Percentiles rank a stretch among this genome's conserved stretches.
These are phyloP conservation scores for Schizopygopsis pylzovi DNA, from an alignment of 2,797 vertebrate species.

Conservation along the genomic window DNA sequence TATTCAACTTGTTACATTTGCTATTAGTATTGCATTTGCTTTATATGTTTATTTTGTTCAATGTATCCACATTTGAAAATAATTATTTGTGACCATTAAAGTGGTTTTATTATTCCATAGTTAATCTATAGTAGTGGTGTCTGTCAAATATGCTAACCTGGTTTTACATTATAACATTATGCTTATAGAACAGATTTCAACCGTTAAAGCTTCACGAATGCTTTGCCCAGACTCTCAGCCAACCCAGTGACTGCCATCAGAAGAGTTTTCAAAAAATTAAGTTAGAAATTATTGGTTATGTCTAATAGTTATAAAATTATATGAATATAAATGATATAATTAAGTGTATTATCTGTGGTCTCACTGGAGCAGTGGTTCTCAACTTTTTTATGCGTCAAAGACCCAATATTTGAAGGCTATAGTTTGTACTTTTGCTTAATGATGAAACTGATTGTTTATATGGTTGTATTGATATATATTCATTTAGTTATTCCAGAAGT, in stretches of 20 bases:
- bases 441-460: not conserved
- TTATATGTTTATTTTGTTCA: not conserved
- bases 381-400: not conserved
- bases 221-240: not conserved
- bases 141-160: not conserved
- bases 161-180: not conserved
- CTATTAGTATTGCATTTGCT: not conserved
- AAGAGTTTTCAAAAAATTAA: not conserved
- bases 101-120: not conserved
- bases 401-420: not conserved
- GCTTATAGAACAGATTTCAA: not conserved
- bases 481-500: not conserved
- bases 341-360: not conserved
- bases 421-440: not conserved
- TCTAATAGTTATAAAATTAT: not conserved
- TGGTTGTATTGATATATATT: not conserved
- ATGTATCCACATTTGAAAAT: not conserved
- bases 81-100: conserved; percentile 10
- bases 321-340: not conserved
- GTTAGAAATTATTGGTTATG: not conserved
- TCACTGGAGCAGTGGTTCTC: not conserved
- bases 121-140: not conserved
- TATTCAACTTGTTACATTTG: not conserved
- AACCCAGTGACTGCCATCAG: not conserved
- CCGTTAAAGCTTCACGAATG: not conserved